phyloP scores from a whole-genome alignment of 2,888 invertebrate genomes.

The Drosophila neonasuta region DNA sequence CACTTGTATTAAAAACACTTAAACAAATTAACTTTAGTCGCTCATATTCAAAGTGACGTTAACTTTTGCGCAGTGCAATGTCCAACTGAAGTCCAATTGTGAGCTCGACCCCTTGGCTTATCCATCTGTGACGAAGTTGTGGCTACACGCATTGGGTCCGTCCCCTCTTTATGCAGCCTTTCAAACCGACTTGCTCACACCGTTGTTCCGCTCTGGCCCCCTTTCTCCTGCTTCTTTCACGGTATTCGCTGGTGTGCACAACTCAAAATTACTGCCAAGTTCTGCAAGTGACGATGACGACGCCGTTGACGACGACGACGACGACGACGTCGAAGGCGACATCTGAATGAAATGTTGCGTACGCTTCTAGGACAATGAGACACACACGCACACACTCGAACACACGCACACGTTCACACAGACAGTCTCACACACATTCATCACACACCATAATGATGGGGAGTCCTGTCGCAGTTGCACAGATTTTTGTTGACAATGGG shows the following conservation, averaged over 20 bases:
- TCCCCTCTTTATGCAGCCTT: not conserved
- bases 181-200: not conserved
- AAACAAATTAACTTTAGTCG: not conserved
- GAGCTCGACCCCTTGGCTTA: slow-evolving; percentile 28
- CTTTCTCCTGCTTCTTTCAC: slow-evolving; percentile 27
- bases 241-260: slow-evolving; percentile 39
- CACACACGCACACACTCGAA: slow-evolving; percentile 8
- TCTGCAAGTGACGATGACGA: slow-evolving; percentile 69
- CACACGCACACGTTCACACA: slow-evolving; percentile 22
- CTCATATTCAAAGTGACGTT: not conserved
- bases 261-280: slow-evolving; percentile 73
- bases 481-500: slow-evolving; percentile 77
- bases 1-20: not conserved
- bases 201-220: not conserved
- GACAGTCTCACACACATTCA: slow-evolving; percentile 53
- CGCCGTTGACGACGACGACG: slow-evolving; percentile 28
- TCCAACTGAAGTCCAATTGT: slow-evolving; percentile 25
- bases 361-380: slow-evolving; percentile 62
- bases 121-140: slow-evolving; percentile 60
- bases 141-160: slow-evolving; percentile 64
- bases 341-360: slow-evolving; percentile 68
- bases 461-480: slow-evolving; percentile 61
- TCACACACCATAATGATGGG: slow-evolving; percentile 67
- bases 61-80: slow-evolving; percentile 27
- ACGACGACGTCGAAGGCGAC: slow-evolving; percentile 35